Base-by-base conservation (phyloP, 2,888 invertebrate genomes). In the Polyommatus icarus region DNA sequence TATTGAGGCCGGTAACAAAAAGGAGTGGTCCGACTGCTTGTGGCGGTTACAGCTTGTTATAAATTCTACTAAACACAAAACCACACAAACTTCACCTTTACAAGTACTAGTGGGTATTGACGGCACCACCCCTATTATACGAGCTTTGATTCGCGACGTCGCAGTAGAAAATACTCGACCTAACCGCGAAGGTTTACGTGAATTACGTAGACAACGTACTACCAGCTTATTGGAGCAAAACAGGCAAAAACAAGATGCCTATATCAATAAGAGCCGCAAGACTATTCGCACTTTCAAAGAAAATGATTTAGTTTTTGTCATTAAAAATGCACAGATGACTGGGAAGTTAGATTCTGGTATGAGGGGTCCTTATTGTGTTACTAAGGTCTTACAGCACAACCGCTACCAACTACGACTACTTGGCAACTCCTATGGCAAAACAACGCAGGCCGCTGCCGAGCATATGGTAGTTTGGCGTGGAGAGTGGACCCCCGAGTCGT, bases 171-270 rank as follows among this genome's bases (percentile, higher is more conserved):
- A 54, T 29, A 29, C 29, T 29, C 29, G 29, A 29, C 29, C 29
- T 29, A 29, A 29, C 29, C 29, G 29, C 29, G 29, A 29, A 29
- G 29, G 29, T 29, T 29, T 29, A 29, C 29, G 29, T 29, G 29
- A 29, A 29, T 29, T 29, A 29, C 29, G 29, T 29, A 29, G 29
- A 29, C 29, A 29, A 59, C n/a, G 57, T 20, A n/a, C 57, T n/a
- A n/a, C 57, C 57, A n/a, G n/a, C 57, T 20, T 59, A 7, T n/a
- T 59, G n/a, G 57, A 59, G 57, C 57, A 59, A 59, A 59, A 59
- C n/a, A 59, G 57, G n/a, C 57, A 59, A n/a, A 59, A 59, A 59
- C 57, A 59, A n/a, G 57, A 59, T n/a, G 57, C 57, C 57, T 20
- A 59, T 7, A 40, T 40, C 10, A 40, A 40, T 40, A 40, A 40